Base-by-base conservation (phyloP, 2,888 invertebrate genomes). In the Athripsodes cinereus region DNA sequence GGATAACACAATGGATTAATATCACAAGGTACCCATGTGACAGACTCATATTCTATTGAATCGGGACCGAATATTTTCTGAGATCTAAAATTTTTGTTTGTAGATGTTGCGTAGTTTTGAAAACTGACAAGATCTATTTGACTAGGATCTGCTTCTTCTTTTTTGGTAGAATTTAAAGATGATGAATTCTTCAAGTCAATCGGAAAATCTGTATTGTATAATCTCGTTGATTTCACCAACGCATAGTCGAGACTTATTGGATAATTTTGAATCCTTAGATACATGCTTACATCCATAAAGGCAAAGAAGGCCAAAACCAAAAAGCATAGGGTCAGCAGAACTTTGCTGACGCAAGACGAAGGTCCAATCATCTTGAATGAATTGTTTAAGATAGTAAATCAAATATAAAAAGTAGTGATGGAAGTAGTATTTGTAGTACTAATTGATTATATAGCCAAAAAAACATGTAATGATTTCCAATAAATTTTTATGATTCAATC, bases 1-100 rank as follows among this genome's bases (percentile, higher is more conserved):
- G 93, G 84, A 66, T 87, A 84, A 68, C 90, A 90, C 16, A 90
- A 69, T 0, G 91, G 90, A 66, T 88, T 87, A 26, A 88, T 78
- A 49, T 79, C 80, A 68, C 90, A 90, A 18, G 83, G 80, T n/a
- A 89, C 69, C 82, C 84, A 82, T 1, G 78, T 79, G 0, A 74
- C 74, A 22, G 81, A 78, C 61, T 79, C 78, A 67, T 84, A 85
- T 64, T 66, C 68, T n/a, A 20, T 26, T 2, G 34, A 13, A 13
- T 53, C 55, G 11, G 47, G 21, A 1, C 31, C 52, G n/a, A 46
- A 50, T 16, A 48, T 20, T 11, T 44, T 52, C 2, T 31, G 21
- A 3, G 52, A 26, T 26, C 34, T 57, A 13, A 22, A n/a, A 21
- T 22, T 66, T 2, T 62, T 63, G 19, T 66, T 66, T 6, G 55